Evolutionary conservation across 2,888 invertebrate species (phyloP).

Genomic region (Perithous albicinctus): DNA sequence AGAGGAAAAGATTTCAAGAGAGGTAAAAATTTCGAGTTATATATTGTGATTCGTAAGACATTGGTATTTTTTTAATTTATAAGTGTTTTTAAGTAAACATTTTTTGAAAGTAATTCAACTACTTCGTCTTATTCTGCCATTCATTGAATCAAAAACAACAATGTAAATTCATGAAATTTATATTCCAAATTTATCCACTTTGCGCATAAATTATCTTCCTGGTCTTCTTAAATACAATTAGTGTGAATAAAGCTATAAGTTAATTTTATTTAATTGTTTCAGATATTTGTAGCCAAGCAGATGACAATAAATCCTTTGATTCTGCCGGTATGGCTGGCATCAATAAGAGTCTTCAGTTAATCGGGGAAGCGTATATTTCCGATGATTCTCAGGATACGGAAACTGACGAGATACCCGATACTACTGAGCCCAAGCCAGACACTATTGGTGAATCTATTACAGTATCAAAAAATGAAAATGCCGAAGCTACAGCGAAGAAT

Average conservation of each 20-base stretch:
- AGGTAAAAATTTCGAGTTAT: too few species aligned
- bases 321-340: constrained; percentile 56
- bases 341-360: constrained; percentile 76
- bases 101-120: too few species aligned
- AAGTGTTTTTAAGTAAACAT: too few species aligned
- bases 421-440: constrained; percentile 40
- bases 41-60: too few species aligned
- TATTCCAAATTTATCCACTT: too few species aligned
- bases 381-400: constrained; percentile 78
- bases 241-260: neutral
- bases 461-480: constrained; percentile 1
- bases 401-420: constrained; percentile 40
- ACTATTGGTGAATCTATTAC: constrained; percentile 39
- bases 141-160: too few species aligned
- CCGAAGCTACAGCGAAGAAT: neutral
- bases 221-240: neutral
- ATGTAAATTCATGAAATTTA: too few species aligned
- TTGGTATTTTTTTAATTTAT: too few species aligned
- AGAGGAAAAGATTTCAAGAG: too few species aligned
- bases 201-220: neutral
- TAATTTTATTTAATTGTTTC: constrained; percentile 53
- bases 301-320: constrained; percentile 13
- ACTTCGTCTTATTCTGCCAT: too few species aligned
- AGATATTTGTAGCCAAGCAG: constrained; percentile 31
- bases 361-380: constrained; percentile 78